Evolutionary conservation across 1,140 invertebrate species (phyloP), one percentile per base, ranked within the genome.

Genomic region (Brachionus sp.): DNA sequence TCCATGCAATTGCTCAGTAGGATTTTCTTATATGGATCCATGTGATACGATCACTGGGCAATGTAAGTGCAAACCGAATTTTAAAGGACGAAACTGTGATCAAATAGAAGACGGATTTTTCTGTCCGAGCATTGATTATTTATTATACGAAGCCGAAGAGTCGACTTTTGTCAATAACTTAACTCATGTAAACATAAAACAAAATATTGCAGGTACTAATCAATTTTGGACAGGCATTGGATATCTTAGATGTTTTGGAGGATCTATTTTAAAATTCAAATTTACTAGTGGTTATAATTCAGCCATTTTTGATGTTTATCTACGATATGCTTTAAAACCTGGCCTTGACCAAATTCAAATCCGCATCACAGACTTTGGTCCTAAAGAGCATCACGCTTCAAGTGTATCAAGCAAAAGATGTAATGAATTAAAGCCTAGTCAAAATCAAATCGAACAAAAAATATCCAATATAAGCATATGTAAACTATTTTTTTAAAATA

Each of bases 51-150:
- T 90, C 10, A 94, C 92, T 2, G 96, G 96, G 1, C 93, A 95
- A 86, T 98, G 96, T 88, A 93, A 92, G 9, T 98, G 96, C 88
- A 98, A 98, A 89, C 91, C 93, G 13, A 93, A 94, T 87, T 95
- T 98, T 6, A 93, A 92, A 33, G 95, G 95, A 46, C 91, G 94
- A 84, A 93, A 96, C 88, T 98, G 96, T 87, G 94, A 97, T 88
- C 13, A 44, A 66, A 62, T 57, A 62, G 39, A 82, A 66, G 78
- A 62, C 2, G 53, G 57, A 5, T 82, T 29, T 57, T 84, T 64
- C 29, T 75, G 70, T 46, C n/a, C 70, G 2, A 75, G 16, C 33
- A 46, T 75, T 46, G 70, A 75, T 13, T 25, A 75, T 50, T 50
- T 75, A 29, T 46, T 46, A 9, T 75, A 35, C 70, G 70, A 75